phyloP scores from a whole-genome alignment of 2,113 vertebrate species.

The Osmerus eperlanus region DNA sequence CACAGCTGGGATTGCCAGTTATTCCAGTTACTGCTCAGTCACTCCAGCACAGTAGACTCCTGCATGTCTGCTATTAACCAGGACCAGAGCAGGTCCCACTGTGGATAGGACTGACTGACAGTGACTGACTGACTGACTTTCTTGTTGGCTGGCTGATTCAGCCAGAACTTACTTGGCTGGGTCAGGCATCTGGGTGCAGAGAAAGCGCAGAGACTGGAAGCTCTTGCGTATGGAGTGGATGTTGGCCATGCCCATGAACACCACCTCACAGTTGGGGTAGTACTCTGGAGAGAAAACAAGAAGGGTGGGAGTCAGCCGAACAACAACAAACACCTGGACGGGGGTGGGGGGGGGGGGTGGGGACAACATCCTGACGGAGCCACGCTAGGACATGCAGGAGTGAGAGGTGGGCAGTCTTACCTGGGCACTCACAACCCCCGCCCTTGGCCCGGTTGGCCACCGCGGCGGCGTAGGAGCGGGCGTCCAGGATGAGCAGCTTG shows the following conservation, averaged over 20 bases:
- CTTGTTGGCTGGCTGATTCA: slow-evolving; percentile 14
- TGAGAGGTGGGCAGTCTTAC: slow-evolving; percentile 43
- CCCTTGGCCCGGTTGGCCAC: slow-evolving; percentile 98
- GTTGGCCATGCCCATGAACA: slow-evolving; percentile 99
- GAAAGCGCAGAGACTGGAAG: slow-evolving; percentile 92
- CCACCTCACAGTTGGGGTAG: slow-evolving; percentile 97
- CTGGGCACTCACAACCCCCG: slow-evolving; percentile 97
- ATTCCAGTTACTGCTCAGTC: slow-evolving; percentile 22
- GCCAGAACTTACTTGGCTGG: slow-evolving; percentile 88
- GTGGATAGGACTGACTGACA: neutral
- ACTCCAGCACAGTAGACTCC: neutral
- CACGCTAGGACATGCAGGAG: neutral
- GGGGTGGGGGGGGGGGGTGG: too few species aligned
- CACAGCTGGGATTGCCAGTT: slow-evolving; percentile 40
- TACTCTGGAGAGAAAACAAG: slow-evolving; percentile 77
- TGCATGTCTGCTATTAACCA: neutral
- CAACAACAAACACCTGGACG: slow-evolving; percentile 1
- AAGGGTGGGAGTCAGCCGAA: neutral
- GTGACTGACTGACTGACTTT: too few species aligned
- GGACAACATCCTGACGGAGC: neutral
- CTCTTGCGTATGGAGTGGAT: slow-evolving; percentile 98
- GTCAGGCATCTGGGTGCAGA: slow-evolving; percentile 96
- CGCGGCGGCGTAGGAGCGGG: slow-evolving; percentile 91
- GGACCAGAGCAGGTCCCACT: neutral
- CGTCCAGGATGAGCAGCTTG: slow-evolving; percentile 93